Percentiles rank a stretch among this genome's conserved stretches.
These are phyloP conservation scores for Drosophila gunungcola DNA, from an alignment of 1,140 invertebrate species.

Conservation along the genomic window DNA sequence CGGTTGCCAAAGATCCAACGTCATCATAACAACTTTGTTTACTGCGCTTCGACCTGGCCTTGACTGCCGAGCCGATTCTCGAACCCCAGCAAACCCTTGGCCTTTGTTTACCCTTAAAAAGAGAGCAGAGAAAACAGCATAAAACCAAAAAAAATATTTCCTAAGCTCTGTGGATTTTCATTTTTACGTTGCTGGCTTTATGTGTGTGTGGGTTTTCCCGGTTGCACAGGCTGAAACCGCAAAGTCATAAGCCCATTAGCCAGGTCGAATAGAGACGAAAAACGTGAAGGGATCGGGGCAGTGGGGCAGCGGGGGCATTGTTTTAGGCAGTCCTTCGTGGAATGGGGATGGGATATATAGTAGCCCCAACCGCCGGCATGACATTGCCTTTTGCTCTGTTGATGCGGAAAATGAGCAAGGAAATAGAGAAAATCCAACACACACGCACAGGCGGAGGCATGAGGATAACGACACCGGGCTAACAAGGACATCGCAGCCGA, in stretches of 20 bases:
- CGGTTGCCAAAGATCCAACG: slow-evolving; percentile 49
- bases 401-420: slow-evolving; percentile 79
- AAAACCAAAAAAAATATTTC: slow-evolving; percentile 44
- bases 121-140: slow-evolving; percentile 17
- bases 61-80: slow-evolving; percentile 53
- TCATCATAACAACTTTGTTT: slow-evolving; percentile 79
- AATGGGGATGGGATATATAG: not conserved
- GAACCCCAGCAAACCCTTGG: slow-evolving; percentile 47
- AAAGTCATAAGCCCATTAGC: slow-evolving; percentile 81
- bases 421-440: slow-evolving; percentile 56
- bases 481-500: slow-evolving; percentile 58
- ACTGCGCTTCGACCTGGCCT: slow-evolving; percentile 52
- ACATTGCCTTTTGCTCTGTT: slow-evolving; percentile 72
- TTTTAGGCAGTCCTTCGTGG: slow-evolving; percentile 54
- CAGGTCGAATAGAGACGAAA: slow-evolving; percentile 3
- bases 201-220: slow-evolving; percentile 32
- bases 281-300: not conserved
- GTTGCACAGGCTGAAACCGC: slow-evolving; percentile 59
- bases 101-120: slow-evolving; percentile 54
- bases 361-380: slow-evolving; percentile 27
- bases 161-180: slow-evolving; percentile 40
- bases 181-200: slow-evolving; percentile 5
- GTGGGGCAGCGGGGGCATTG: slow-evolving; percentile 33
- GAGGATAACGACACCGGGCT: slow-evolving; percentile 47
- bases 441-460: slow-evolving; percentile 17